Base-by-base conservation (phyloP, 2,113 vertebrate genomes). In the Megatriorchis doriae region DNA sequence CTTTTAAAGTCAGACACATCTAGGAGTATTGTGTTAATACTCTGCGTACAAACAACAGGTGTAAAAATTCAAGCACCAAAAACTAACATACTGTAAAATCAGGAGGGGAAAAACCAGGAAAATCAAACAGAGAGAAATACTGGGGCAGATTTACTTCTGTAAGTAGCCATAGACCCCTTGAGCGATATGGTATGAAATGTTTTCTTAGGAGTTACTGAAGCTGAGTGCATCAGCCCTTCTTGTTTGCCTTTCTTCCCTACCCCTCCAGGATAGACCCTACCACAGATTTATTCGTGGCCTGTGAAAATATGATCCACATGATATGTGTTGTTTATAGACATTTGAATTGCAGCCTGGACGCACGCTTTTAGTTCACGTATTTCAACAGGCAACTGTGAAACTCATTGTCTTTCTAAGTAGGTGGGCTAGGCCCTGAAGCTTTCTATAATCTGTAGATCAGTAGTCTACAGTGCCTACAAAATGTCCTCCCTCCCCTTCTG, bases 1-100 rank as follows among this genome's bases (percentile, higher is more conserved):
- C 55, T 91, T 97, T 84, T 86, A 56, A 97, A 96, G 90, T 94
- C 93, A 87, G 96, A 67, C 70, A 56, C 88, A 72, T 90, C 80
- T 65, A 61, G 31, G 50, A 59, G 36, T 61, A 90, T 25, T 72
- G 59, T 85, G 48, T 82, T 74, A 50, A 50, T 77, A 56, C 11
- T 86, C 62, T 2, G 5, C 9, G 1, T 87, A 11, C 48, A 88
- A 91, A 85, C 82, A 97, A 78, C 61, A 93, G 63, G 73, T 93
- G 82, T 61, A 45, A 42, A 78, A 58, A 53, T 43, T 70, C 34
- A 67, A 81, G 55, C n/a, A 87, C 31, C 36, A 59, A 92, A 88
- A 91, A 3, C 40, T 58, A 88, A 43, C 36, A 40, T 42, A 59
- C 27, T 40, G 26, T 59, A 75, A 78, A 77, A 29, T 75, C 48